A percentile compares a stretch with the other conserved stretches of the same genome.
These are phyloP conservation scores for Chaetogeoica ovagalla DNA, from an alignment of 2,888 invertebrate species.

Conservation along the genomic window DNA sequence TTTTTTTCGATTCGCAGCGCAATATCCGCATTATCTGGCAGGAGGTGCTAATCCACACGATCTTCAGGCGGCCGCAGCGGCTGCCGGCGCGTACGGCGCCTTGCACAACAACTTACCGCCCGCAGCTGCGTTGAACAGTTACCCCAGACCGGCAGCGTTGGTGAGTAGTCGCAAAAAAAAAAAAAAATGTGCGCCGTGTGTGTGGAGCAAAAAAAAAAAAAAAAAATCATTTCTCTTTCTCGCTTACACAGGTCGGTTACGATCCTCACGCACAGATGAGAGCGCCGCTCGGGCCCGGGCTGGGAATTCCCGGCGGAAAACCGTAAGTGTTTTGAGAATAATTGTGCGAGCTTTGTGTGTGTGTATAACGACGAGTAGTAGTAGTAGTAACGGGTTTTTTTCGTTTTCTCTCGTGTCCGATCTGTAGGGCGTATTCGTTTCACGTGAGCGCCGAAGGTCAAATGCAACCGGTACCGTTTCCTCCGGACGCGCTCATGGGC, in stretches of 20 bases:
- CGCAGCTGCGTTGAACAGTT: slow-evolving; percentile 67
- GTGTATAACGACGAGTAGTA: no score
- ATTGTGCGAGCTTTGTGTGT: no score
- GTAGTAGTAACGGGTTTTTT: neutral
- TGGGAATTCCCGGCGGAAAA: slow-evolving; percentile 74
- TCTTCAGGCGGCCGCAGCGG: slow-evolving; percentile 60
- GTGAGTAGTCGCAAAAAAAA: slow-evolving; percentile 57
- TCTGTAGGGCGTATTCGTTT: slow-evolving; percentile 85
- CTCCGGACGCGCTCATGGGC: slow-evolving; percentile 88
- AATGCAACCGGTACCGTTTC: slow-evolving; percentile 91
- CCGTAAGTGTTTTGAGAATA: slow-evolving; percentile 69
- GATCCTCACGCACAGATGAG: slow-evolving; percentile 71
- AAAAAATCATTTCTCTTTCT: neutral
- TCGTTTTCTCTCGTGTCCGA: neutral
- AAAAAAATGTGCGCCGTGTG: no score
- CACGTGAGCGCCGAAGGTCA: slow-evolving; percentile 88
- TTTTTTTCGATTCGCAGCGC: slow-evolving; percentile 57
- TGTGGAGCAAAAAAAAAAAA: no score
- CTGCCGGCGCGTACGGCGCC: slow-evolving; percentile 64
- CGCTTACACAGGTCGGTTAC: slow-evolving; percentile 65
- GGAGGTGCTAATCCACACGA: slow-evolving; percentile 66
- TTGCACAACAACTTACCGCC: slow-evolving; percentile 70
- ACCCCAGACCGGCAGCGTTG: slow-evolving; percentile 69
- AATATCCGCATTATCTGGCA: slow-evolving; percentile 68
- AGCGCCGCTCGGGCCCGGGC: slow-evolving; percentile 66